Conservation (phyloP, 1,140 invertebrate genomes). For the Yoshiicerus persimilis region DNA sequence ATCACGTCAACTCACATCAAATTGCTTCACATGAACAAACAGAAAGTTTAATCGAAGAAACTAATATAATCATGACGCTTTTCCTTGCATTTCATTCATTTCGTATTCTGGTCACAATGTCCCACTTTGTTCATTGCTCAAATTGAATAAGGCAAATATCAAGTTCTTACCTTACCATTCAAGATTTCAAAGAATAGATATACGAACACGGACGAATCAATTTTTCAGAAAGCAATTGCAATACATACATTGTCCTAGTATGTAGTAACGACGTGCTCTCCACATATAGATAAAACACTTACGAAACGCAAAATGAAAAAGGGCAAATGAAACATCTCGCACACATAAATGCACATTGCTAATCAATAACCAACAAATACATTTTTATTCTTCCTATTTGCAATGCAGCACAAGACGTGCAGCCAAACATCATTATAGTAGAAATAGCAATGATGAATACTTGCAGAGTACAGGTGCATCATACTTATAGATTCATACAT, state of each 20-base stretch:
- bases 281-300: background rate
- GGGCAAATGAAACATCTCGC: background rate
- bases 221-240: background rate
- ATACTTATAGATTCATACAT: no score
- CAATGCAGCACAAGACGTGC: background rate
- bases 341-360: background rate
- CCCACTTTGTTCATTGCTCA: background rate
- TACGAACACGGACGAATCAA: background rate
- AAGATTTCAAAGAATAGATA: background rate
- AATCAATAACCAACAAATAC: constrained; percentile 12
- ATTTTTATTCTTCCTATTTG: background rate
- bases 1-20: background rate
- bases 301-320: background rate
- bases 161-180: constrained; percentile 10
- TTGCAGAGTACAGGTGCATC: no score
- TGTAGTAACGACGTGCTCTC: background rate
- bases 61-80: background rate
- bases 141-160: constrained; percentile 3
- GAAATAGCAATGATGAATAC: no score
- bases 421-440: background rate
- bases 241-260: background rate
- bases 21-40: background rate
- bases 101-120: background rate
- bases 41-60: constrained; percentile 1
- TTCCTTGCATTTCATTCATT: background rate